Conservation (phyloP, 2,113 vertebrate species). For the Orthonyx spaldingii region DNA sequence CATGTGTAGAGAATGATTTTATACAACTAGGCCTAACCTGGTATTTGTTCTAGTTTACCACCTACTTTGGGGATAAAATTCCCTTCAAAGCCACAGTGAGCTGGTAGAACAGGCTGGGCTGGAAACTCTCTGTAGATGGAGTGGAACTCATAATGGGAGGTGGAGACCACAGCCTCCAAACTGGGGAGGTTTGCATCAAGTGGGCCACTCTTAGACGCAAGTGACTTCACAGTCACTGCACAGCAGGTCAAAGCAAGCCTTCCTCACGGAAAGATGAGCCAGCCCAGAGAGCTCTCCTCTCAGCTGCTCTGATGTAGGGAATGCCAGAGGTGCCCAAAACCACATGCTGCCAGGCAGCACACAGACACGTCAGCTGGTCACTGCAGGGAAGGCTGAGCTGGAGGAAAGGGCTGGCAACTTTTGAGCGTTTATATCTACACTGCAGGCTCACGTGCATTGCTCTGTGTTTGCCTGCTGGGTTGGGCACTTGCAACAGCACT, state of each 20-base stretch:
- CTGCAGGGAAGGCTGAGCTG: neutral
- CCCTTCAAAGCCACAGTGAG: neutral
- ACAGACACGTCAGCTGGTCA: accelerated
- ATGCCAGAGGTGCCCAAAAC: neutral
- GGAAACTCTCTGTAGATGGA: neutral
- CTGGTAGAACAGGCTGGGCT: neutral
- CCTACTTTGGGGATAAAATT: neutral
- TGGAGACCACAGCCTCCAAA: neutral
- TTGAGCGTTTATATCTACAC: neutral
- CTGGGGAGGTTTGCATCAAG: neutral
- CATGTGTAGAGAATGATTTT: neutral
- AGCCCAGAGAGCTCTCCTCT: neutral
- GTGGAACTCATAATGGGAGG: neutral
- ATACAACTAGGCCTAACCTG: neutral
- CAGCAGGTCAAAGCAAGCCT: neutral
- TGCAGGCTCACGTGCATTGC: accelerated
- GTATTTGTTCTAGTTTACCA: neutral
- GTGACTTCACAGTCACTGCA: neutral
- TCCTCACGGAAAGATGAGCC: neutral
- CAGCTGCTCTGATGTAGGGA: neutral
- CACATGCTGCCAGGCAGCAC: accelerated
- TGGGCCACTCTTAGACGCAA: neutral
- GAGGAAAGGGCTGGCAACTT: neutral
- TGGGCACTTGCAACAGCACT: neutral
- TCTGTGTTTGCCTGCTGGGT: neutral